Percentiles rank a stretch among this genome's conserved stretches.
Conservation (phyloP, 2,113 vertebrate genomes). For the Neotoma lepida region DNA sequence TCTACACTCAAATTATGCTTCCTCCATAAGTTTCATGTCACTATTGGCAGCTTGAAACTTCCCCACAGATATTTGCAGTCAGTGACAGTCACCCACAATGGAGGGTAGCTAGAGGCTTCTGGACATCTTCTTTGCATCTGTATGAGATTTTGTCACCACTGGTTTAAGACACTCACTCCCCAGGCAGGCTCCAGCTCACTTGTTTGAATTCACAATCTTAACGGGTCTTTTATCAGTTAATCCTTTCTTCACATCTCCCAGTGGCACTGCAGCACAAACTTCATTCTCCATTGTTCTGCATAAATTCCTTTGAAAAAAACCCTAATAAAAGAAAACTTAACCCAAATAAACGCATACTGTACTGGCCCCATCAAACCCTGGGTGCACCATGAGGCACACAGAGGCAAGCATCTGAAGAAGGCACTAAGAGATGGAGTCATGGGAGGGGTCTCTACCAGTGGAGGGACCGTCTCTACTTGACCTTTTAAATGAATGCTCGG, state of each 20-base stretch:
- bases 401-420: conserved; percentile 80
- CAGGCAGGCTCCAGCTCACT: background rate
- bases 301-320: conserved; percentile 71
- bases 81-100: background rate
- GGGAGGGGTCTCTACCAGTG: conserved; percentile 65
- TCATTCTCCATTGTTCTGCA: conserved; percentile 38
- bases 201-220: conserved; percentile 64
- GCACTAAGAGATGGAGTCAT: conserved; percentile 63
- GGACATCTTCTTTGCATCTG: conserved; percentile 20
- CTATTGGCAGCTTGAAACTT: background rate
- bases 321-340: conserved; percentile 76
- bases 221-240: conserved; percentile 64
- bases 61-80: background rate
- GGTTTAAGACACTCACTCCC: conserved; percentile 54
- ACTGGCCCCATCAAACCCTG: conserved; percentile 44
- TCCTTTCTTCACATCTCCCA: background rate
- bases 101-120: background rate
- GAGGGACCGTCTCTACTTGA: conserved; percentile 77
- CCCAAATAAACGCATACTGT: conserved; percentile 32
- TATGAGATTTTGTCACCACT: conserved; percentile 55
- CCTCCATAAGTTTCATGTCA: accelerated
- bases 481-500: conserved; percentile 82
- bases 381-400: background rate
- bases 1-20: conserved; percentile 55
- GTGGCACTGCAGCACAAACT: conserved; percentile 26